Percentiles rank a stretch among this genome's conserved stretches.
Conservation (phyloP, 2,113 vertebrate species). For the Turnix velox region DNA sequence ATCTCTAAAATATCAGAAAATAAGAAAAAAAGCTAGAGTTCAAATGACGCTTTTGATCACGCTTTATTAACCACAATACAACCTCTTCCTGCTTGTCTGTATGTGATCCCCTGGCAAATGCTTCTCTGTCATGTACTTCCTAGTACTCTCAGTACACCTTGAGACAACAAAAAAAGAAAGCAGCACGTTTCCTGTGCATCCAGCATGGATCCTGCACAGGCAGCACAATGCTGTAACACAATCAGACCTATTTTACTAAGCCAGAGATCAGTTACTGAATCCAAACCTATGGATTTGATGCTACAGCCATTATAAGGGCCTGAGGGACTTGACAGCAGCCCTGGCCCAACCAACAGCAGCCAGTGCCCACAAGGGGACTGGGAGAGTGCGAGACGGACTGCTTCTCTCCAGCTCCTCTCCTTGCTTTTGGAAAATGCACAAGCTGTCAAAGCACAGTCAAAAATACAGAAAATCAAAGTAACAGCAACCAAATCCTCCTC, state of each 20-base stretch:
- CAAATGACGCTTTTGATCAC: background rate
- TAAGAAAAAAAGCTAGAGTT: background rate
- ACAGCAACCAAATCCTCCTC: background rate
- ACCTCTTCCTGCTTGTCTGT: background rate
- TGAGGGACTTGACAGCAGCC: background rate
- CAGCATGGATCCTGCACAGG: background rate
- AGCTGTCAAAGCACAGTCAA: background rate
- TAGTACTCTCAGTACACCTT: background rate
- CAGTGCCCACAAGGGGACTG: background rate
- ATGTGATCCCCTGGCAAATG: background rate
- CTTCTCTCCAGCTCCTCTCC: background rate
- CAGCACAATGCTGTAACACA: fast-evolving
- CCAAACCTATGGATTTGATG: background rate
- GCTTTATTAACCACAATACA: fast-evolving
- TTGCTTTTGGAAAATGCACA: background rate
- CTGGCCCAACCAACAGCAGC: background rate
- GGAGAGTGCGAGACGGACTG: background rate
- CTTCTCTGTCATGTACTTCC: background rate
- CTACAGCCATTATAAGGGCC: background rate
- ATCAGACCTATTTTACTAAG: background rate
- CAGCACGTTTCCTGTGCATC: fast-evolving
- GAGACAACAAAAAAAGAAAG: background rate
- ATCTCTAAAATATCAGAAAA: background rate
- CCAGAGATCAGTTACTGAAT: background rate
- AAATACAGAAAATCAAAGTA: background rate